phyloP scores from a whole-genome alignment of 2,113 vertebrate species.

The Phocoena phocoena region DNA sequence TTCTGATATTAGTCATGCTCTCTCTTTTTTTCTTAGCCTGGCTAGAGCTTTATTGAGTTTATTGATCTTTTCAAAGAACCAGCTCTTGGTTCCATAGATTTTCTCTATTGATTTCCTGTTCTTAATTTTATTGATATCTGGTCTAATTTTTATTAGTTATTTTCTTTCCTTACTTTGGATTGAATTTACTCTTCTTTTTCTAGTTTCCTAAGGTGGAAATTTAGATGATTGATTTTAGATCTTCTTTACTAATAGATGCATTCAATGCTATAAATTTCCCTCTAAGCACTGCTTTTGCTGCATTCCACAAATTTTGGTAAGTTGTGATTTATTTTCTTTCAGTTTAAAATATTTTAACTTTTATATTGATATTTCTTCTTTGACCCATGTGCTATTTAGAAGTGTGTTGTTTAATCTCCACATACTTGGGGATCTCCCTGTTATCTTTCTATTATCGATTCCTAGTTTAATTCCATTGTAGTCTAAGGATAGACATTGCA shows the following conservation, averaged over 20 bases:
- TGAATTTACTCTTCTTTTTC: not conserved
- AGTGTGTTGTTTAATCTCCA: not conserved
- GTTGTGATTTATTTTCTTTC: not conserved
- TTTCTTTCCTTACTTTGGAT: conserved; percentile 23
- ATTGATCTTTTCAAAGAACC: not conserved
- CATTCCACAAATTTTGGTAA: not conserved
- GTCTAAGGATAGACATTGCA: not conserved
- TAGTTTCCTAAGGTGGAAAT: not conserved
- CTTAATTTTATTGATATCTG: not conserved
- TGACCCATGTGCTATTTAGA: not conserved
- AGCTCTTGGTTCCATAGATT: not conserved
- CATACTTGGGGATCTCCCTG: not conserved
- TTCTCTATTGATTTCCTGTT: not conserved
- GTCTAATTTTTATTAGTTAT: not conserved
- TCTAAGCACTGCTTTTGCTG: not conserved
- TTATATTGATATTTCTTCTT: not conserved
- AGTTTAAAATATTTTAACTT: not conserved
- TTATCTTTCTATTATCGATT: not conserved
- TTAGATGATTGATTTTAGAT: not conserved
- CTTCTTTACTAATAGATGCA: not conserved
- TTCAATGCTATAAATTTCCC: not conserved
- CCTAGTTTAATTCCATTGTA: not conserved
- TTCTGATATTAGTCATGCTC: not conserved
- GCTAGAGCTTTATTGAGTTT: not conserved
- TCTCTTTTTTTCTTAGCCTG: not conserved